A percentile compares a stretch with the other conserved stretches of the same genome.
Conservation (phyloP, 1,140 invertebrate genomes). For the Procambarus virginalis region DNA sequence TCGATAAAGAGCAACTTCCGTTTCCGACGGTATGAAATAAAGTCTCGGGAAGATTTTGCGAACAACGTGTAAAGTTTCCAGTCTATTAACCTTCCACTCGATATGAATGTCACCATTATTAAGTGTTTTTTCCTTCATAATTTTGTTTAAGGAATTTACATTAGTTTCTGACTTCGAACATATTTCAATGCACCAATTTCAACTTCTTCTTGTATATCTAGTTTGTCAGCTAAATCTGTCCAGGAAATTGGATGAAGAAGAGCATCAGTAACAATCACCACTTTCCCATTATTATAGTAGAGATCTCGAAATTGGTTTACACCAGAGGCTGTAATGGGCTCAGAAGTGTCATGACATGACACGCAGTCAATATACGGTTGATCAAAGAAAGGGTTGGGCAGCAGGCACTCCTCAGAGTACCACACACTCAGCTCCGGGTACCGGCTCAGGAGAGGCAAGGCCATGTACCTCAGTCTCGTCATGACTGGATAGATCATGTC, state of each 20-base stretch:
- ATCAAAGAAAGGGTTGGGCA: constrained; percentile 28
- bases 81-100: constrained; percentile 47
- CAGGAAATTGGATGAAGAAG: not conserved
- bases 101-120: not conserved
- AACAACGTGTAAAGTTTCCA: constrained; percentile 41
- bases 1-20: constrained; percentile 45
- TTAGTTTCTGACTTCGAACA: not conserved
- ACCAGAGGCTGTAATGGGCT: not conserved
- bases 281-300: constrained; percentile 51
- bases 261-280: constrained; percentile 31
- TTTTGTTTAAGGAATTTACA: not conserved
- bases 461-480: constrained; percentile 15
- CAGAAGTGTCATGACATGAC: not conserved
- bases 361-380: constrained; percentile 33
- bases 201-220: constrained; percentile 33
- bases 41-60: constrained; percentile 34
- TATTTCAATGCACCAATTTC: constrained; percentile 20
- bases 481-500: constrained; percentile 50
- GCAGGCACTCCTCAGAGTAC: constrained; percentile 54
- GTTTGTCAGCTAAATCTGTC: not conserved
- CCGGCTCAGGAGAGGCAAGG: constrained; percentile 20
- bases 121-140: not conserved
- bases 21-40: constrained; percentile 38
- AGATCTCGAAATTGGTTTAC: constrained; percentile 17
- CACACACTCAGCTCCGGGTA: constrained; percentile 33